A percentile compares a stretch with the other conserved stretches of the same genome.
phyloP scores from a whole-genome alignment of 2,888 invertebrate genomes.

The Dendrolimus houi region DNA sequence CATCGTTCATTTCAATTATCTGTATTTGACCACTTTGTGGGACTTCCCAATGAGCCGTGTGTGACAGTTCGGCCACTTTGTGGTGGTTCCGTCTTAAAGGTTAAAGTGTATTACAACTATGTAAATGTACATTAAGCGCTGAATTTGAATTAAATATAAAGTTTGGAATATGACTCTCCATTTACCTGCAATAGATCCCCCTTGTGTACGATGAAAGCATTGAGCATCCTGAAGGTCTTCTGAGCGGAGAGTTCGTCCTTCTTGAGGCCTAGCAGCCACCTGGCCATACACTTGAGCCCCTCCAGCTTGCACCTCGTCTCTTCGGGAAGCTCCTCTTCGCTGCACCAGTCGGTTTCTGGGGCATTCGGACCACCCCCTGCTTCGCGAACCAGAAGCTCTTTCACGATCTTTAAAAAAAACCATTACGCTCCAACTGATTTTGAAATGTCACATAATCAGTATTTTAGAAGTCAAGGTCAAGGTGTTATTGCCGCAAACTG shows the following conservation, averaged over 20 bases:
- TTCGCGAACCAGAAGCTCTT: constrained; percentile 93
- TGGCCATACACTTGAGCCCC: constrained; percentile 96
- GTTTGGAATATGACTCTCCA: constrained; percentile 1
- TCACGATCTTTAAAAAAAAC: constrained; percentile 82
- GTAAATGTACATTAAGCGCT: neutral
- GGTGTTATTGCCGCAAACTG: too few species aligned
- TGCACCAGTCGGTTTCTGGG: constrained; percentile 82
- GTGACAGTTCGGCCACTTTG: too few species aligned
- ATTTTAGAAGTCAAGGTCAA: too few species aligned
- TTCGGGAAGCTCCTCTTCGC: constrained; percentile 90
- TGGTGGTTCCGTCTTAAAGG: too few species aligned
- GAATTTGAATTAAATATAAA: neutral
- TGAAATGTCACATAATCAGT: too few species aligned
- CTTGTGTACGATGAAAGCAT: constrained; percentile 94
- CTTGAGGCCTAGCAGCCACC: constrained; percentile 95
- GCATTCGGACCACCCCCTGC: constrained; percentile 74
- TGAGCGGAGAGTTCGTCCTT: constrained; percentile 91
- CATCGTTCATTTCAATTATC: too few species aligned
- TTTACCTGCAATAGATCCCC: constrained; percentile 85
- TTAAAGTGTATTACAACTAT: too few species aligned
- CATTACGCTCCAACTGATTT: too few species aligned
- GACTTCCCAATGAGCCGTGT: too few species aligned
- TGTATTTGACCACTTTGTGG: too few species aligned
- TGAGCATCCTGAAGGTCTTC: constrained; percentile 95
- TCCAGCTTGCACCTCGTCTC: constrained; percentile 95